Conservation (phyloP, 1,140 invertebrate species). For the Danaus melanippus region DNA sequence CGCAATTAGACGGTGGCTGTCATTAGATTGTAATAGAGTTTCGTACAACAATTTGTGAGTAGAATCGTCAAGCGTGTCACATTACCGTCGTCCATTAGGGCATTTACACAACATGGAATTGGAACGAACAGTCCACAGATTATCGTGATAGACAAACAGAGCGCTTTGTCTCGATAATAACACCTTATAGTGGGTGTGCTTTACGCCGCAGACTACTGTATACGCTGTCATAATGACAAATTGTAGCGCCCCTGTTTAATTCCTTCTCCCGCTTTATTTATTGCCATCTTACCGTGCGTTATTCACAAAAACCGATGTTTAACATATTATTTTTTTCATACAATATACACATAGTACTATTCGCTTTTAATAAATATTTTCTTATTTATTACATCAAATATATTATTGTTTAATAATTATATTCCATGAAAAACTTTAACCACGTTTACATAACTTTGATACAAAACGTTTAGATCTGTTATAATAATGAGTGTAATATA, state of each 20-base stretch:
- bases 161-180: conserved; percentile 68
- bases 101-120: conserved; percentile 70
- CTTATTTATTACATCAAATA: no score
- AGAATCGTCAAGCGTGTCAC: conserved; percentile 72
- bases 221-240: conserved; percentile 30
- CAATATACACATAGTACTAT: no score
- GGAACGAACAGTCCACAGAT: conserved; percentile 68
- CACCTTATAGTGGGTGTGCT: conserved; percentile 50
- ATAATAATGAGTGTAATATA: no score
- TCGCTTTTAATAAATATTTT: no score
- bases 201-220: conserved; percentile 19
- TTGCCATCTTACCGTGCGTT: neutral
- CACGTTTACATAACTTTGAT: no score
- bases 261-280: conserved; percentile 6
- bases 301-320: no score
- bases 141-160: conserved; percentile 69
- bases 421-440: no score
- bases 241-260: conserved; percentile 13
- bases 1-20: conserved; percentile 67
- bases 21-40: conserved; percentile 70
- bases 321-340: no score
- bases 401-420: no score
- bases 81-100: conserved; percentile 68
- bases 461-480: no score
- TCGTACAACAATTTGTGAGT: conserved; percentile 68